Conservation (phyloP, 1,140 invertebrate genomes). For the Apis laboriosa region DNA sequence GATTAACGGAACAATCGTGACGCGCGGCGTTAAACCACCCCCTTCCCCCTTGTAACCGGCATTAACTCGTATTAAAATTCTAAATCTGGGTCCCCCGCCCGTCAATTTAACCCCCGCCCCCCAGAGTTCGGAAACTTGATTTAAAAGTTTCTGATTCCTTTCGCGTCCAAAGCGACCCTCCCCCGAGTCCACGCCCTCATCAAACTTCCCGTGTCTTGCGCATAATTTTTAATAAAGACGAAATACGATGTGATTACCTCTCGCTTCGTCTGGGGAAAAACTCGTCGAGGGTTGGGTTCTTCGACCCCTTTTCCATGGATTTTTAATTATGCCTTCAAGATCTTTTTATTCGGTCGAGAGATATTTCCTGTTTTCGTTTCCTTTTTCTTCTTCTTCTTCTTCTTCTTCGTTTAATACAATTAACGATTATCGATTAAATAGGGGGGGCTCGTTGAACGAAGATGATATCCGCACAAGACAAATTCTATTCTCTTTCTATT, state of each 20-base stretch:
- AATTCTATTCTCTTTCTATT: too few species aligned
- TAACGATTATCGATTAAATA: too few species aligned
- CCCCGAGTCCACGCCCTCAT: neutral
- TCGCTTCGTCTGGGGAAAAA: neutral
- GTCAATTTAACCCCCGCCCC: constrained; percentile 32
- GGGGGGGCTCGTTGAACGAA: too few species aligned
- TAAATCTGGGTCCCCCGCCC: neutral
- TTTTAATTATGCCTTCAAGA: constrained; percentile 15
- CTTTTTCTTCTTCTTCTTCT: too few species aligned
- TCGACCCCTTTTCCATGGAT: neutral
- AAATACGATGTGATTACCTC: constrained; percentile 3
- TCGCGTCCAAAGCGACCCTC: neutral
- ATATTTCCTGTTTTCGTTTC: neutral
- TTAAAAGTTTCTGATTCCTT: constrained; percentile 28
- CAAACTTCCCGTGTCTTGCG: constrained; percentile 38
- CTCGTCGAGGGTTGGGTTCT: neutral
- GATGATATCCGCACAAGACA: too few species aligned
- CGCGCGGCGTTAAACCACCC: neutral
- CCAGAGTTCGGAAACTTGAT: constrained; percentile 34
- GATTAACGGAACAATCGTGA: neutral
- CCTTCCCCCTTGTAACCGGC: neutral
- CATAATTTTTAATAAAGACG: constrained; percentile 44
- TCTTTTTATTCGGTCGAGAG: neutral
- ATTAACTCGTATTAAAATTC: constrained; percentile 35
- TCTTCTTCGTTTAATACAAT: too few species aligned